Base-by-base conservation (phyloP, 2,888 invertebrate genomes). In the Acronicta alni region DNA sequence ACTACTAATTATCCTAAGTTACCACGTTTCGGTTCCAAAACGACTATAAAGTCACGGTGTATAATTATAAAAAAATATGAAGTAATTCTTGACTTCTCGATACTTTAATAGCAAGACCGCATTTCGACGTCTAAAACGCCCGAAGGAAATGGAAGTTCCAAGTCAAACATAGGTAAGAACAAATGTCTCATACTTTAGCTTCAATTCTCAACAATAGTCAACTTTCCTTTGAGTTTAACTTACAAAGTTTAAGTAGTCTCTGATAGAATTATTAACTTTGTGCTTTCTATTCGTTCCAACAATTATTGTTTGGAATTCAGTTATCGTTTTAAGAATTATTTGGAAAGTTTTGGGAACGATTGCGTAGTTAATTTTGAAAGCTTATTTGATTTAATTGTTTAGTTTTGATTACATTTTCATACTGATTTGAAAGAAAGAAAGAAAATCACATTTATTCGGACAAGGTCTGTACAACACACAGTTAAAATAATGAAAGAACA, bases 261-360 rank as follows among this genome's bases (percentile, higher is more conserved):
- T 53, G 39, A 57, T 54, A 12, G 67, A 67, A 51, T 67, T 67
- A 67, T 57, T 53, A 57, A 53, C 32, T 61, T 35, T 9, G 39
- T 18, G 15, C 12, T 18, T 35, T 35, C 66, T 52, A 47, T 66
- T 9, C 17, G 42, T 26, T 41, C 23, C 4, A 37, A 32, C 44
- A 18, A 49, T 64, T 51, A 57, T 57, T 57, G 41, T 62, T 57
- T 7, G 32, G 8, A 16, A 43, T 43, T 43, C 16, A 10, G 43
- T 26, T 26, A 26, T 26, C 20, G 23, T 43, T 43, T 26, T 10
- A 8, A 16, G 23, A 43, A 43, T 20, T 18, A 44, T 44, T 44
- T n/a, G 0, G n/a, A 35, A 35, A 35, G 35, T 35, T 35, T 14
- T n/a, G 35, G n/a, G n/a, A 6, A 6, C 35, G n/a, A 35, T 35